Conservation (phyloP, 1,140 invertebrate species). For the Diabrotica virgifera region DNA sequence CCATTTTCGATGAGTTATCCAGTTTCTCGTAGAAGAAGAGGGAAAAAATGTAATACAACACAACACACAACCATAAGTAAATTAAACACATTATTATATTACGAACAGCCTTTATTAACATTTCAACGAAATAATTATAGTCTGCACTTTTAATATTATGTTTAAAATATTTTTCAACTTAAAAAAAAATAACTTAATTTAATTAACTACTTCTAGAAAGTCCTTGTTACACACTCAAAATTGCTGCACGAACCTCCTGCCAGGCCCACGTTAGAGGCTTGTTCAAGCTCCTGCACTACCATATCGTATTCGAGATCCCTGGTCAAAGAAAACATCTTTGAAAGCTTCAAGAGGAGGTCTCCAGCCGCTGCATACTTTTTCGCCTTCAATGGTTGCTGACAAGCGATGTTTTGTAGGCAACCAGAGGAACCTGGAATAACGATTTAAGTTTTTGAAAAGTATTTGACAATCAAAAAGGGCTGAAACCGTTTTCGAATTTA, state of each 20-base stretch:
- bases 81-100: too few species aligned
- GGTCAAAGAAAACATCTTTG: slow-evolving; percentile 56
- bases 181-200: too few species aligned
- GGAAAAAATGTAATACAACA: too few species aligned
- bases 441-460: not conserved
- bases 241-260: slow-evolving; percentile 39
- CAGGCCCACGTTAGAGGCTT: slow-evolving; percentile 38
- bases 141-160: too few species aligned
- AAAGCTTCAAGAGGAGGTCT: slow-evolving; percentile 67
- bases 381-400: slow-evolving; percentile 68
- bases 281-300: slow-evolving; percentile 38
- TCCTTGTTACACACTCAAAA: slow-evolving; percentile 29
- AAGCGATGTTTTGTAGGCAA: slow-evolving; percentile 75
- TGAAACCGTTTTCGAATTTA: too few species aligned
- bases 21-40: too few species aligned
- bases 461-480: too few species aligned
- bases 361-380: slow-evolving; percentile 71
- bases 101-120: too few species aligned
- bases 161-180: too few species aligned
- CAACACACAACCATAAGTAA: too few species aligned
- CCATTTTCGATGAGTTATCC: too few species aligned
- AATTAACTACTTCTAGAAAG: not conserved
- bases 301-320: slow-evolving; percentile 36
- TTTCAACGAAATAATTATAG: too few species aligned
- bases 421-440: slow-evolving; percentile 54